These are phyloP conservation scores for Mythimna vitellina DNA, from an alignment of 2,888 invertebrate genomes.

Conservation along the genomic window DNA sequence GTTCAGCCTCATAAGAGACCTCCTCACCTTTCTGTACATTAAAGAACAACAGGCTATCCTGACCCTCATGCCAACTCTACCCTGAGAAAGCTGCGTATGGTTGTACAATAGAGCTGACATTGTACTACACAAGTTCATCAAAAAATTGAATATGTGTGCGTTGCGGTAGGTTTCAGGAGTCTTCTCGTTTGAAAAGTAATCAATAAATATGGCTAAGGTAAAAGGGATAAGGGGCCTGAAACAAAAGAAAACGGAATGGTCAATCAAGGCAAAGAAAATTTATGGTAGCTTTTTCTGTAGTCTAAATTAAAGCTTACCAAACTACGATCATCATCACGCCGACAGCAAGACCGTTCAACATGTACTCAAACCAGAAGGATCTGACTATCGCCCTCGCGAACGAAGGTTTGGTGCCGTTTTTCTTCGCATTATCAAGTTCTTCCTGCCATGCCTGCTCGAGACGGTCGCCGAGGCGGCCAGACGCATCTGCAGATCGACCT, in stretches of 20 bases:
- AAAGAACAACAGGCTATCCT: conserved; percentile 94
- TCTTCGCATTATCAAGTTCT: conserved; percentile 82
- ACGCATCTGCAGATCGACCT: conserved; percentile 88
- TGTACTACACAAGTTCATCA: conserved; percentile 90
- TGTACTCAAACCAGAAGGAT: conserved; percentile 87
- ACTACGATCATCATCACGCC: conserved; percentile 42
- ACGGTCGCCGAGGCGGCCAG: conserved; percentile 89
- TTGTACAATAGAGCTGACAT: conserved; percentile 92
- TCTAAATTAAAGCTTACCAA: conserved; percentile 40
- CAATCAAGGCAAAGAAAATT: background rate
- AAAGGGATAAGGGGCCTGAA: conserved; percentile 88
- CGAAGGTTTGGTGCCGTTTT: conserved; percentile 83
- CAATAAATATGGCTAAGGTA: conserved; percentile 91
- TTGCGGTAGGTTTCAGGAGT: conserved; percentile 84
- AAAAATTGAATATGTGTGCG: conserved; percentile 92
- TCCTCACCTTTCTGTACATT: conserved; percentile 94
- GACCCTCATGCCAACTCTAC: conserved; percentile 94
- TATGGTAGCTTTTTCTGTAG: background rate
- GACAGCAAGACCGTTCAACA: conserved; percentile 86
- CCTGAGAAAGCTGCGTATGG: conserved; percentile 89
- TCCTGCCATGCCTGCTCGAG: conserved; percentile 91
- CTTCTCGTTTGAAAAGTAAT: conserved; percentile 90
- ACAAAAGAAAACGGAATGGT: conserved; percentile 13
- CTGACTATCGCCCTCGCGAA: conserved; percentile 86
- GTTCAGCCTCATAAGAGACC: background rate